Base-by-base conservation (phyloP, 2,797 vertebrate genomes). In the Pseudochaenichthys georgianus region DNA sequence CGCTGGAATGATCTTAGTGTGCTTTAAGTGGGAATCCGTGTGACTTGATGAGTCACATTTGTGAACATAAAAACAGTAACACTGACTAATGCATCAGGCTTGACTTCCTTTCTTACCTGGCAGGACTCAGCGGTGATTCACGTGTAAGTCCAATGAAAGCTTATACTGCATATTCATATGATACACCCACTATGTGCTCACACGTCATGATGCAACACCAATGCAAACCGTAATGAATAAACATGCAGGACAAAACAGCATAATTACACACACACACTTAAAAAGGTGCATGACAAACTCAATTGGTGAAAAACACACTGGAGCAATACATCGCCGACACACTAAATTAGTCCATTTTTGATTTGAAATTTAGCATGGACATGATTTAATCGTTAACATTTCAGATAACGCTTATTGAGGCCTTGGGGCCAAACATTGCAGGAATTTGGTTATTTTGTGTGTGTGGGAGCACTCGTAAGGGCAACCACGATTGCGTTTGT, bases 371-470 rank as follows among this genome's bases (percentile, higher is more conserved):
- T 76, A 53, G 80, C 70, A 48, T 21, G 55, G 66, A 78, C 61
- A 68, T 82, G 81, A 89, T 87, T 88, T 87, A 86, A 80, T 79
- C 78, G 84, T 82, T 87, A 86, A 80, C 83, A 84, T 87, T 88
- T 88, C 78, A 88, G 86, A 90, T 85, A 82, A 87, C 75, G 81
- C 63, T 87, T 77, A 77, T 77, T 68, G 76, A 83, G 75, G 82
- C 83, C 83, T 81, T 3, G 13, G 62, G 84, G 77, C 82, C 73
- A 73, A 66, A 57, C 57, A 42, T 41, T 62, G 41, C 28, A 66
- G 13, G 79, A 79, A 85, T 80, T 0, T 70, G 51, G 77, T 85
- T 73, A 73, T 67, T 77, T 64, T 64, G 68, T 74, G 42, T 77
- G 67, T 41, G 57, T 59, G 72, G 13, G 53, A 51, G 54, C 60